Conservation (phyloP, 2,113 vertebrate species). For the Phrynosoma platyrhinos region DNA sequence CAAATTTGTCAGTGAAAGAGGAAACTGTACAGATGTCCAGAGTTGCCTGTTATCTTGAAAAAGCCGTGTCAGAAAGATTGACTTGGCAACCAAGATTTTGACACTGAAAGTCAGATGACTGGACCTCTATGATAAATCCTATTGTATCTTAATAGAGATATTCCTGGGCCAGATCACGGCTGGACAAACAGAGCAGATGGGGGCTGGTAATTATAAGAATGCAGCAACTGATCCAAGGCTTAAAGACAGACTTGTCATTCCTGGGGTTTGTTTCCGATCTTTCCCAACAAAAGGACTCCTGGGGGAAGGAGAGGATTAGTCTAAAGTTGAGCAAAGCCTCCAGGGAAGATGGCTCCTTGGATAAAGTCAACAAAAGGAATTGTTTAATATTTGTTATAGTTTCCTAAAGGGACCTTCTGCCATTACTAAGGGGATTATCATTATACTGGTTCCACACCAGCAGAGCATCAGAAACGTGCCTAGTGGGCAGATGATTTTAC, state of each 20-base stretch:
- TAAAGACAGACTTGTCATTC: constrained; percentile 63
- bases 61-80: constrained; percentile 61
- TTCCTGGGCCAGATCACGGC: constrained; percentile 60
- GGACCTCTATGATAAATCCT: constrained; percentile 53
- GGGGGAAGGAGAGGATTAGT: constrained; percentile 72
- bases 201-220: constrained; percentile 68
- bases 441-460: constrained; percentile 61
- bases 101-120: constrained; percentile 44
- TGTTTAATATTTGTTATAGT: constrained; percentile 73
- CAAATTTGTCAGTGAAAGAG: constrained; percentile 37
- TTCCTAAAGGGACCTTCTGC: constrained; percentile 66
- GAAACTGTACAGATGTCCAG: constrained; percentile 54
- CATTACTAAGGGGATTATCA: constrained; percentile 70
- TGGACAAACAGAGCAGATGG: constrained; percentile 70
- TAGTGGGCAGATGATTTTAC: constrained; percentile 57
- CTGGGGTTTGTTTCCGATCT: constrained; percentile 66
- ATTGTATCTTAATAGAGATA: constrained; percentile 64
- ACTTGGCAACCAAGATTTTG: constrained; percentile 53
- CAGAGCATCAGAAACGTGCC: constrained; percentile 60
- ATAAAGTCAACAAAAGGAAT: constrained; percentile 78
- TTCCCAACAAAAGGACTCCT: constrained; percentile 74
- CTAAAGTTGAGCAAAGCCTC: constrained; percentile 74
- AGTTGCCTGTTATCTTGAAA: constrained; percentile 41
- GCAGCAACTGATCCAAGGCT: constrained; percentile 59
- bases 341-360: constrained; percentile 75